Percentiles rank a stretch among this genome's conserved stretches.
phyloP scores from a whole-genome alignment of 2,797 vertebrate genomes.

The Micromesistius poutassou region DNA sequence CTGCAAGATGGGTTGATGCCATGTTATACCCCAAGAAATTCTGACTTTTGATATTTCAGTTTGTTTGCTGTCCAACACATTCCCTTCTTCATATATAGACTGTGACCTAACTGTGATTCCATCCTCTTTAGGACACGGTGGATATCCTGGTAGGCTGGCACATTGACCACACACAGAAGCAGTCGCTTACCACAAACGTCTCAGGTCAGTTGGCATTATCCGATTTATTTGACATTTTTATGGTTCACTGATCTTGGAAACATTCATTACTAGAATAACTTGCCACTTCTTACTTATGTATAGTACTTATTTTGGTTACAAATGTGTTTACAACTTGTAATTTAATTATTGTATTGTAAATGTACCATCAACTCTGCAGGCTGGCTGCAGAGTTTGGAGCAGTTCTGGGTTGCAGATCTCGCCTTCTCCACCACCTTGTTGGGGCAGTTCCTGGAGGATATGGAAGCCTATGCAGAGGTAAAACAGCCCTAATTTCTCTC shows the following conservation, averaged over 20 bases:
- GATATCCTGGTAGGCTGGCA: constrained; percentile 99
- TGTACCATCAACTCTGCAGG: no score
- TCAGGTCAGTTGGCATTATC: constrained; percentile 79
- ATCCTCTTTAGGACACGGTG: constrained; percentile 87
- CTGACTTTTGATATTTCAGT: not conserved
- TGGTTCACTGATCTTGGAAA: not conserved
- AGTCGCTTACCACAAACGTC: constrained; percentile 89
- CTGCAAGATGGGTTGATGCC: not conserved
- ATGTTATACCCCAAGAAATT: no score
- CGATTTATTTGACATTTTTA: not conserved
- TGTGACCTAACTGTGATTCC: constrained; percentile 2
- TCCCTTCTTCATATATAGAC: not conserved
- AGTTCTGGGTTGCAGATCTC: constrained; percentile 98
- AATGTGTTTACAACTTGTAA: no score
- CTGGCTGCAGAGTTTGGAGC: constrained; percentile 97
- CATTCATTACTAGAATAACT: no score
- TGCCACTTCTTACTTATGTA: no score
- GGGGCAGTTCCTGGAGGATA: constrained; percentile 97
- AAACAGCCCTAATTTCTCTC: not conserved
- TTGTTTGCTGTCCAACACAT: not conserved
- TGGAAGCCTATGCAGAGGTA: constrained; percentile 99
- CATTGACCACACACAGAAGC: constrained; percentile 97
- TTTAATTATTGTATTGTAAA: no score
- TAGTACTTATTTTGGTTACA: no score
- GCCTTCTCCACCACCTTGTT: constrained; percentile 95